phyloP scores from a whole-genome alignment of 2,113 vertebrate genomes.

The Datnioides undecimradiatus region DNA sequence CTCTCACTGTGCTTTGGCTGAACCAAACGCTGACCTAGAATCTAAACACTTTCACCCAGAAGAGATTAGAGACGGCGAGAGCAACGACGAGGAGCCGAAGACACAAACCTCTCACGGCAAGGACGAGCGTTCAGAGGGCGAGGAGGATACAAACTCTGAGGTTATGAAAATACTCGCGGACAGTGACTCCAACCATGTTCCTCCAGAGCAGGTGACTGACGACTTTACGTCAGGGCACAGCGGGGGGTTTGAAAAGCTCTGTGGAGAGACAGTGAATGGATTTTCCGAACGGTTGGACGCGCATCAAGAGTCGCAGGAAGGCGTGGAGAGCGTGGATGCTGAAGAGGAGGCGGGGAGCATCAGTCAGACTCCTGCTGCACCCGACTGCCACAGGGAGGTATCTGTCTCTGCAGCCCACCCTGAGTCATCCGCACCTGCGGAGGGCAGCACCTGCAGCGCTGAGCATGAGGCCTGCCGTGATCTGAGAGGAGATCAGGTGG shows the following conservation, averaged over 20 bases:
- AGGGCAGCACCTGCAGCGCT: slow-evolving; percentile 50
- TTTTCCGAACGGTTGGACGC: not conserved
- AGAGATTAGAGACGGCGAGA: slow-evolving; percentile 8
- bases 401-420: not conserved
- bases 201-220: not conserved
- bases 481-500: not conserved
- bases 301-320: not conserved
- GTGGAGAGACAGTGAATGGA: slow-evolving; percentile 5
- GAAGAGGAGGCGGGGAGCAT: not conserved
- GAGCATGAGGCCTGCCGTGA: not conserved
- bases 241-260: not conserved
- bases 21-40: slow-evolving; percentile 45
- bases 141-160: slow-evolving; percentile 15
- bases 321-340: not conserved
- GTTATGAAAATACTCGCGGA: not conserved
- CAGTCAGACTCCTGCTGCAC: not conserved
- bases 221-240: not conserved
- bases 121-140: slow-evolving; percentile 1
- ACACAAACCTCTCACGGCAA: slow-evolving; percentile 15
- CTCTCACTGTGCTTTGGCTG: slow-evolving; percentile 5
- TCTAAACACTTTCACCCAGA: not conserved
- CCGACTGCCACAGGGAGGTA: not conserved
- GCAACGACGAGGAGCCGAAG: not conserved
- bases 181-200: not conserved
- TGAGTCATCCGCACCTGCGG: slow-evolving; percentile 44